Evolutionary conservation across 2,888 invertebrate species (phyloP), one percentile per base, ranked within the genome.

Genomic region (Thereva unica): DNA sequence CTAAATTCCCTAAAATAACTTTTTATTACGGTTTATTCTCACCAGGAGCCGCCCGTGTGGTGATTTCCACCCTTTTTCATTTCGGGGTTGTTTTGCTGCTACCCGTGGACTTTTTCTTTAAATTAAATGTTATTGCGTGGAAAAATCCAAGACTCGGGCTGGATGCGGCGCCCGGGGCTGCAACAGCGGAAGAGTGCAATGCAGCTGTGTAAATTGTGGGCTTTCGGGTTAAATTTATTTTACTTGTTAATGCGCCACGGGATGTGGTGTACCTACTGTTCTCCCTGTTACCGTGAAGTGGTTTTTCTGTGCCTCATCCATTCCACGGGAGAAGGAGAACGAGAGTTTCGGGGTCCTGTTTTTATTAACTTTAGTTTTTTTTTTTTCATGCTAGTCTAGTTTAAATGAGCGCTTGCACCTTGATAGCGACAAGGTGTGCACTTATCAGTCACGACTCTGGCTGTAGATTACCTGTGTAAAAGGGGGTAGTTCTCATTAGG

Each of bases 151-250:
- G 52, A 67, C 54, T 67, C 61, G 61, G 61, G 67, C 61, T 67
- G 67, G 53, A 67, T 57, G 40, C 52, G 53, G 59, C 44, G 61
- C 35, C 52, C 45, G 37, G 59, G 59, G 67, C 38, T 44, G 44
- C 35, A 45, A 53, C 54, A 53, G 42, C 44, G 44, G 38, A 59
- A 40, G 42, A 45, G 52, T 67, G 67, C 67, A 67, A 67, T 67
- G 64, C 67, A 67, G 64, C 61, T 63, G 64, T 64, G 61, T 67
- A 67, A 67, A 67, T 67, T 67, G 67, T 67, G 67, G 67, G 63
- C 52, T 67, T 67, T 56, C 40, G 47, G 67, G 53, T 67, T 49
- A 64, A 67, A 67, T 61, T 67, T 67, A 55, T 67, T 67, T 67
- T 64, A 67, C 59, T 66, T 63, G 67, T 63, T 67, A 67, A 67